Conservation (phyloP, 2,113 vertebrate genomes). For the Apodemus sylvaticus region DNA sequence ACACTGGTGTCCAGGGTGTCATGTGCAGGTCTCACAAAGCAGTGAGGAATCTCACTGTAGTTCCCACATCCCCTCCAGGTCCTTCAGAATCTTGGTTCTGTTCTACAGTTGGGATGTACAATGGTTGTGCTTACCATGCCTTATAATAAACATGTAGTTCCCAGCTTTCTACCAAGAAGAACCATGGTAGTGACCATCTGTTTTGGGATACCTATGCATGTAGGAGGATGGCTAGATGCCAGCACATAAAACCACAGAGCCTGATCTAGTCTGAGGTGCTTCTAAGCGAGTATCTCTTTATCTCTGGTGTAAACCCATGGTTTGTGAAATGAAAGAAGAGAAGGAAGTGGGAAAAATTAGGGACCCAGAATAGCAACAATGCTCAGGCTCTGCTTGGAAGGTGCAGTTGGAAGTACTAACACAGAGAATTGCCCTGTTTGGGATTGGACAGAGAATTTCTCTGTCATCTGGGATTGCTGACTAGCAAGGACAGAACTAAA, state of each 20-base stretch:
- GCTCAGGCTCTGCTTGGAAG: too few species aligned
- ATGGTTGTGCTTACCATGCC: rapidly evolving
- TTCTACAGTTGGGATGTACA: too few species aligned
- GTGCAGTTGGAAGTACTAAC: not conserved
- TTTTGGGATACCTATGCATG: too few species aligned
- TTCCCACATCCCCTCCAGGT: too few species aligned
- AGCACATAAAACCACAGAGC: not conserved
- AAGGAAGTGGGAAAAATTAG: not conserved
- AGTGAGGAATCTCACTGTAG: not conserved
- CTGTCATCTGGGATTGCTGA: not conserved
- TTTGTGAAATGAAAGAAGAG: not conserved
- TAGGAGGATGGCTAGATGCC: not conserved
- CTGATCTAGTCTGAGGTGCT: not conserved
- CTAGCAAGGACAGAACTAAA: not conserved
- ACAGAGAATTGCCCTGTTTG: not conserved
- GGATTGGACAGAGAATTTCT: not conserved
- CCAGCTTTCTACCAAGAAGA: not conserved
- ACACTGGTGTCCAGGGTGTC: not conserved
- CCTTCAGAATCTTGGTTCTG: not conserved
- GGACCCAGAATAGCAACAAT: not conserved
- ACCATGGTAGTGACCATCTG: too few species aligned
- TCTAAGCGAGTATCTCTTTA: too few species aligned
- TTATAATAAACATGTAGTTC: too few species aligned
- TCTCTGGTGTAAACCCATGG: not conserved
- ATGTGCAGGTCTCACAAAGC: not conserved